Evolutionary conservation across 1,140 invertebrate genomes (phyloP).

Genomic region (Dendrolimus punctatus): DNA sequence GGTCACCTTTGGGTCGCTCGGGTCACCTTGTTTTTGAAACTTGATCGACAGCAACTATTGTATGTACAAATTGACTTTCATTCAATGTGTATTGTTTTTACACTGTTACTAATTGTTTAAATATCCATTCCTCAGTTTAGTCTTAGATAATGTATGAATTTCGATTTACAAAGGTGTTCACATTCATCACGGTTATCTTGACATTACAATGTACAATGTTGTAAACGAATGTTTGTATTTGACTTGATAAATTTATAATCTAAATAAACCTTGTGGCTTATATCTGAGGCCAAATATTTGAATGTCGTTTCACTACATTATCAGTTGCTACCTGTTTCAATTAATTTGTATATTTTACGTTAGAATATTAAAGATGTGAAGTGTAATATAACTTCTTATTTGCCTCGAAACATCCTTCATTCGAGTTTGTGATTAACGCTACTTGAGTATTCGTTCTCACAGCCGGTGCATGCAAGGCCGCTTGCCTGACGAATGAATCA

Average conservation of each 20-base stretch:
- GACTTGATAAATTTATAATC: no score
- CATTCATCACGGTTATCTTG: no score
- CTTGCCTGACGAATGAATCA: conserved; percentile 43
- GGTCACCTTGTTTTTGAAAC: conserved; percentile 64
- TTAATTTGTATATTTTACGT: no score
- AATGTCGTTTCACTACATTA: no score
- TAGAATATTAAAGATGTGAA: conserved; percentile 1
- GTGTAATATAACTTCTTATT: conserved; percentile 13
- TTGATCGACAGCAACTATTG: conserved; percentile 57
- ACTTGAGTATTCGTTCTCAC: conserved; percentile 20
- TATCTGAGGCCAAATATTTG: no score
- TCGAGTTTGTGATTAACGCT: conserved; percentile 19
- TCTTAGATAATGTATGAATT: not conserved
- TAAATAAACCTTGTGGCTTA: no score
- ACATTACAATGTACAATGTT: no score
- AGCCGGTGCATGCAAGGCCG: conserved; percentile 51
- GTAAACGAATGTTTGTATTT: no score
- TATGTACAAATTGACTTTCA: conserved; percentile 17
- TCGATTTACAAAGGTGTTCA: no score
- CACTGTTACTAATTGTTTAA: conserved; percentile 2
- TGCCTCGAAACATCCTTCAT: conserved; percentile 21
- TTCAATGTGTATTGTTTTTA: conserved; percentile 21
- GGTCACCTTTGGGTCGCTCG: conserved; percentile 57
- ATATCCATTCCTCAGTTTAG: not conserved
- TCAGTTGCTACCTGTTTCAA: no score